Conservation (phyloP, 30 jellyfish, hydroid and myxozoan species). For the Catostylus mosaicus region DNA sequence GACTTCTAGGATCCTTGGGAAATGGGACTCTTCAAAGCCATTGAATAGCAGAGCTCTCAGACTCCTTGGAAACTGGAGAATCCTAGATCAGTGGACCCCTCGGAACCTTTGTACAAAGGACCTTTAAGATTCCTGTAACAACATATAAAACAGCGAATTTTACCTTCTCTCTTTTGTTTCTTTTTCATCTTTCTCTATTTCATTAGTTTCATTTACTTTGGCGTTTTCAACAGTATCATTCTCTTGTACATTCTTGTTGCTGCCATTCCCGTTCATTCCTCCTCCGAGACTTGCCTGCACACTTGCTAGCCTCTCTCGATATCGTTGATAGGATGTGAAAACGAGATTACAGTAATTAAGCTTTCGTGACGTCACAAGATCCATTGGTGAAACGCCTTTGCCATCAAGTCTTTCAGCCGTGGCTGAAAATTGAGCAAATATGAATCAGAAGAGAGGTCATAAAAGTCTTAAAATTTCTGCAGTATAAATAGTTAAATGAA, state of each 20-base stretch:
- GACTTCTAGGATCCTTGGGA: no score
- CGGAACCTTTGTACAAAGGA: no score
- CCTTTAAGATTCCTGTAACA: no score
- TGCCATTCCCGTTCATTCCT: background rate
- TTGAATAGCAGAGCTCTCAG: no score
- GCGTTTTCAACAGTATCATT: background rate
- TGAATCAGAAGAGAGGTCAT: background rate
- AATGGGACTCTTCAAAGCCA: no score
- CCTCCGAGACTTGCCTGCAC: slow-evolving; percentile 38
- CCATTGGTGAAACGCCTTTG: slow-evolving; percentile 78
- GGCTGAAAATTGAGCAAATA: slow-evolving; percentile 43
- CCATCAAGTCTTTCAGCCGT: slow-evolving; percentile 51
- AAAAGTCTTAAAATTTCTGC: no score
- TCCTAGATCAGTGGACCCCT: no score
- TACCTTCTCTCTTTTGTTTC: slow-evolving; percentile 15
- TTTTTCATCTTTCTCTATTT: background rate
- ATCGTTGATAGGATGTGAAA: slow-evolving; percentile 76
- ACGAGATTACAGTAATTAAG: slow-evolving; percentile 82
- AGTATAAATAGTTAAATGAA: no score
- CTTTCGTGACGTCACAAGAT: slow-evolving; percentile 58
- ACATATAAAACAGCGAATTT: background rate
- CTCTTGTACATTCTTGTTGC: background rate
- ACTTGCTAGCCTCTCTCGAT: slow-evolving; percentile 53
- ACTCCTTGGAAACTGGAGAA: no score
- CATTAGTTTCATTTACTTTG: background rate